These are phyloP conservation scores for Catocala fraxini DNA, from an alignment of 2,888 invertebrate genomes.

Conservation along the genomic window DNA sequence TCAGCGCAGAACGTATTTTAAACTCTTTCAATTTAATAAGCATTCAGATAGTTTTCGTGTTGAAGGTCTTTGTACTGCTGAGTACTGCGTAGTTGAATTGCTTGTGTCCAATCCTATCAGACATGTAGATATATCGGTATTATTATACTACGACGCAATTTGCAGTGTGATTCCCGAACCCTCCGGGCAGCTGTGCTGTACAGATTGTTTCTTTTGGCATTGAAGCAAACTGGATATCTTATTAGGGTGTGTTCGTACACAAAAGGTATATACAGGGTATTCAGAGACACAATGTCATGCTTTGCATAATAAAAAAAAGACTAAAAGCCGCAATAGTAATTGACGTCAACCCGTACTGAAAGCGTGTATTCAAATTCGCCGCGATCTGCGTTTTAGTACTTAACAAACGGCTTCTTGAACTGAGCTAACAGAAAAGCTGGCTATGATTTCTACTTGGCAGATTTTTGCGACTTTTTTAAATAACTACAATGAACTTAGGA, in stretches of 20 bases:
- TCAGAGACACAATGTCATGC: conserved; percentile 20
- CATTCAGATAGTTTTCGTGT: conserved; percentile 8
- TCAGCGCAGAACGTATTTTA: conserved; percentile 45
- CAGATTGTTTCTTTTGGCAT: conserved; percentile 39
- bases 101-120: conserved; percentile 17
- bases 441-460: conserved; percentile 12
- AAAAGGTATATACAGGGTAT: conserved; percentile 30
- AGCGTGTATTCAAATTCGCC: conserved; percentile 32
- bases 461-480: conserved; percentile 17
- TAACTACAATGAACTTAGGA: not conserved
- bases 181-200: conserved; percentile 47
- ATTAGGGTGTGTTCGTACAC: conserved; percentile 28
- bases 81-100: conserved; percentile 16
- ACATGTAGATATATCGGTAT: conserved; percentile 21
- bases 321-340: conserved; percentile 44
- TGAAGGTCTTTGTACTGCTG: conserved; percentile 11
- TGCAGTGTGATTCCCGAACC: conserved; percentile 21
- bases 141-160: conserved; percentile 34
- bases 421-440: conserved; percentile 18
- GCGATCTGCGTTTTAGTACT: conserved; percentile 25
- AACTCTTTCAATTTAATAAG: conserved; percentile 23
- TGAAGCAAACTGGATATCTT: conserved; percentile 41
- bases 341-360: conserved; percentile 38
- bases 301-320: conserved; percentile 39
- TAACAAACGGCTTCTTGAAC: conserved; percentile 35